These are phyloP conservation scores for Acheta domesticus DNA, from an alignment of 2,888 invertebrate species.

Conservation along the genomic window DNA sequence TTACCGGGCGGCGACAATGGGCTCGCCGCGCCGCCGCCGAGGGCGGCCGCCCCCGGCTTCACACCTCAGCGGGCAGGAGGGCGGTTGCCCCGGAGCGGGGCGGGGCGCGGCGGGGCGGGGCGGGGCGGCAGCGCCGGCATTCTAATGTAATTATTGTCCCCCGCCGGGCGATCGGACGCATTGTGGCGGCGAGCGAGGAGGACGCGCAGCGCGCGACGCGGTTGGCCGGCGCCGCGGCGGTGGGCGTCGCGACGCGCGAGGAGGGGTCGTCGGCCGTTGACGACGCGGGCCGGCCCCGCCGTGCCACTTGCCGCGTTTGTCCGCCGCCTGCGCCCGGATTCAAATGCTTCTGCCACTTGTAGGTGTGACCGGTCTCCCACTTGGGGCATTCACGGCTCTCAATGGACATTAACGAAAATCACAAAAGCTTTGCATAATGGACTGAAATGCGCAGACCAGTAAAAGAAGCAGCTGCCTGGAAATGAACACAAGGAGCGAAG, in stretches of 20 bases:
- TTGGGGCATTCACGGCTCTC: no score
- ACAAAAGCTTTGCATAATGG: no score
- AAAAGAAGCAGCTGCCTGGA: no score
- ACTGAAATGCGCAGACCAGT: no score
- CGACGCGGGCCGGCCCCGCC: neutral
- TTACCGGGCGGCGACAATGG: slow-evolving; percentile 3
- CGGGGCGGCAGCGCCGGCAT: neutral
- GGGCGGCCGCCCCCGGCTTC: neutral
- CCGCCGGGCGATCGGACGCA: neutral
- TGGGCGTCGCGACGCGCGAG: no score
- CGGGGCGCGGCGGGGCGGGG: neutral
- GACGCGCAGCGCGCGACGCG: neutral
- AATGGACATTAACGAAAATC: no score
- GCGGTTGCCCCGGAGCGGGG: neutral
- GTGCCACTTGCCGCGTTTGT: no score
- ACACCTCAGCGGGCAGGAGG: neutral
- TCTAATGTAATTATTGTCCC: slow-evolving; percentile 18
- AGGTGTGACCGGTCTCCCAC: no score
- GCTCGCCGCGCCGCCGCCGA: neutral
- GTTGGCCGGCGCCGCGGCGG: neutral
- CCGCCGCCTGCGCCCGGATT: no score
- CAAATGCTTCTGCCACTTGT: no score
- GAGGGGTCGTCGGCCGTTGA: neutral
- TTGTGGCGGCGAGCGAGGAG: neutral
- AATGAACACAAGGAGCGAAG: no score